Conservation (phyloP, 2,113 vertebrate genomes). For the Dolichallabes microphthalmus region DNA sequence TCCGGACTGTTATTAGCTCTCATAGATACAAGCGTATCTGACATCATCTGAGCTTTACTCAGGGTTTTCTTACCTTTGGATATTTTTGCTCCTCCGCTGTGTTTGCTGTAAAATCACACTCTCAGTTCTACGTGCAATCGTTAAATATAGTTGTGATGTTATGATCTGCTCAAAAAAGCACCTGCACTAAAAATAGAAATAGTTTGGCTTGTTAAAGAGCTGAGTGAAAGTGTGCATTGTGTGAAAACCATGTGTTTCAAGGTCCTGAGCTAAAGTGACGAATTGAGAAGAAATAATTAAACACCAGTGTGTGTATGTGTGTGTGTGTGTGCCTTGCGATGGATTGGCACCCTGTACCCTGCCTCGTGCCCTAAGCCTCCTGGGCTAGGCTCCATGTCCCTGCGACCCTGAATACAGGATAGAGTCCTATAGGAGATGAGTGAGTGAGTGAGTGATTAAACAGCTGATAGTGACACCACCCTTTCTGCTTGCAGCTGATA, state of each 20-base stretch:
- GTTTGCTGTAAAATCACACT: constrained; percentile 1
- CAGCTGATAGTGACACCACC: not conserved
- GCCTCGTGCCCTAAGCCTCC: too few species aligned
- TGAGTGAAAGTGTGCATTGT: not conserved
- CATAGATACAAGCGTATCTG: not conserved
- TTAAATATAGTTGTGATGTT: not conserved
- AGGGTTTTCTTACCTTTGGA: not conserved
- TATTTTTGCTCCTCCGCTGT: not conserved
- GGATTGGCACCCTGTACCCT: too few species aligned
- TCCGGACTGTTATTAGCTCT: not conserved
- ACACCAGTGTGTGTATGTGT: not conserved
- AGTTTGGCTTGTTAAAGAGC: not conserved
- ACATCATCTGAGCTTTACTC: not conserved
- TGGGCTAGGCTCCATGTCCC: too few species aligned
- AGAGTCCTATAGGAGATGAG: too few species aligned
- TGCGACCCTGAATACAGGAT: too few species aligned
- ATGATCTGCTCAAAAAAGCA: not conserved
- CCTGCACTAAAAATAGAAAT: not conserved
- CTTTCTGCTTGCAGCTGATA: not conserved
- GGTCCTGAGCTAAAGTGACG: not conserved
- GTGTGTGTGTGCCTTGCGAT: too few species aligned
- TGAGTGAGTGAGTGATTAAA: not conserved
- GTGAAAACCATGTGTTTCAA: not conserved
- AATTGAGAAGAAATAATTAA: not conserved
- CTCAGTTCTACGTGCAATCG: not conserved